Conservation (phyloP, 2,888 invertebrate genomes). For the Andrena bucephala region DNA sequence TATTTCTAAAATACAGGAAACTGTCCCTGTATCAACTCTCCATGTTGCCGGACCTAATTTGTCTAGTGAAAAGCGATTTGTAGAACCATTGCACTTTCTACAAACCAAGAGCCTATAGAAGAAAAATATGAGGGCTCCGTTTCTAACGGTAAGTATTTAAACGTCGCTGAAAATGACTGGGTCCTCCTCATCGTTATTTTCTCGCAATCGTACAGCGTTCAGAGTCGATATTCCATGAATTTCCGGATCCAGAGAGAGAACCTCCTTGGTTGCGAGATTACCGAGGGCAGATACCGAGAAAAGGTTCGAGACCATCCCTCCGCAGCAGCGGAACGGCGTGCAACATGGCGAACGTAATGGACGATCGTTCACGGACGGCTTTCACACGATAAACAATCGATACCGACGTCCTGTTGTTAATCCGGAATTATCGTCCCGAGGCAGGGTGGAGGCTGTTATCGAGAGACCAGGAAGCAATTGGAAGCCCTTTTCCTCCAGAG, state of each 20-base stretch:
- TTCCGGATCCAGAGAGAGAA: slow-evolving; percentile 51
- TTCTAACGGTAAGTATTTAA: slow-evolving; percentile 1
- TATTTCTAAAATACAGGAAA: too few relatives aligned
- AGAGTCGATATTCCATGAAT: slow-evolving; percentile 55
- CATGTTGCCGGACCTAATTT: too few relatives aligned
- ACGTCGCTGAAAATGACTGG: background rate
- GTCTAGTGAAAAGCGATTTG: too few relatives aligned
- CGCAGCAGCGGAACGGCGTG: slow-evolving; percentile 45
- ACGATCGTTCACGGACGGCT: slow-evolving; percentile 70
- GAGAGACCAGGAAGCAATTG: slow-evolving; percentile 72
- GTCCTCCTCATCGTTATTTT: slow-evolving; percentile 21
- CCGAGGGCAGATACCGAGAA: slow-evolving; percentile 62
- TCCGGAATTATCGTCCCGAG: slow-evolving; percentile 70
- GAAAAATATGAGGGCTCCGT: too few relatives aligned
- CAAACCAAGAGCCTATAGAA: too few relatives aligned
- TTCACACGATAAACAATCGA: slow-evolving; percentile 76
- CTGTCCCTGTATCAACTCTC: too few relatives aligned
- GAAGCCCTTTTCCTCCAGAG: slow-evolving; percentile 47
- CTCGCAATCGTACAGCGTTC: slow-evolving; percentile 29
- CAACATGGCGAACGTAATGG: slow-evolving; percentile 66
- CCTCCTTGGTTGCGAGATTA: slow-evolving; percentile 64
- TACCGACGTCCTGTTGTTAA: slow-evolving; percentile 72
- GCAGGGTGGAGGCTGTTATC: slow-evolving; percentile 62
- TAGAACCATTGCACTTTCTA: too few relatives aligned
- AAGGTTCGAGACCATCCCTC: slow-evolving; percentile 56